These are phyloP conservation scores for Nomada fabriciana DNA, from an alignment of 2,888 invertebrate species.

Conservation along the genomic window DNA sequence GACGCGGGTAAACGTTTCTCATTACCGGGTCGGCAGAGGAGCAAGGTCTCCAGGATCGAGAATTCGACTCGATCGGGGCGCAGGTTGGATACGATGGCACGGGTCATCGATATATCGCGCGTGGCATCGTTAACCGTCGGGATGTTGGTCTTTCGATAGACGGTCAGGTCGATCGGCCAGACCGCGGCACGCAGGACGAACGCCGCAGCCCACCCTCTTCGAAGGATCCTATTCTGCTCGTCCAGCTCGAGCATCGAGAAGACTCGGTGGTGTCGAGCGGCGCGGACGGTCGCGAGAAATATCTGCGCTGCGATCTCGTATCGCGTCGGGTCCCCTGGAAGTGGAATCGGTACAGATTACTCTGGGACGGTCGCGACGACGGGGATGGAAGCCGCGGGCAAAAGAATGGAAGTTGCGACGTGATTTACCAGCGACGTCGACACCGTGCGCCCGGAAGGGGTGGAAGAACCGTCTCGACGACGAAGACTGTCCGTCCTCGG, in stretches of 20 bases:
- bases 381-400: too few relatives aligned
- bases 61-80: constrained; percentile 85
- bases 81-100: constrained; percentile 83
- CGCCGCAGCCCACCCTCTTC: constrained; percentile 86
- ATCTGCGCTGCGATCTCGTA: constrained; percentile 87
- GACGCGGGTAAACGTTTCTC: neutral
- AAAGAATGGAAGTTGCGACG: too few relatives aligned
- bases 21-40: constrained; percentile 85
- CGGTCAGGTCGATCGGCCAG: constrained; percentile 85
- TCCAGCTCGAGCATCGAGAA: constrained; percentile 85
- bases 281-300: constrained; percentile 86
- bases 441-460: too few relatives aligned
- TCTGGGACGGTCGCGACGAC: too few relatives aligned
- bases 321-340: constrained; percentile 76
- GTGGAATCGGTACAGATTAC: neutral
- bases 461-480: too few relatives aligned
- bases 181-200: constrained; percentile 87
- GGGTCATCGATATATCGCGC: constrained; percentile 73
- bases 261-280: constrained; percentile 86
- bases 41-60: constrained; percentile 85
- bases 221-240: constrained; percentile 87
- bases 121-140: constrained; percentile 2
- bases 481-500: too few relatives aligned
- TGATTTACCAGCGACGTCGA: too few relatives aligned
- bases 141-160: constrained; percentile 53